Base-by-base conservation (phyloP, 2,113 vertebrate species). In the Emydura subglobosa region DNA sequence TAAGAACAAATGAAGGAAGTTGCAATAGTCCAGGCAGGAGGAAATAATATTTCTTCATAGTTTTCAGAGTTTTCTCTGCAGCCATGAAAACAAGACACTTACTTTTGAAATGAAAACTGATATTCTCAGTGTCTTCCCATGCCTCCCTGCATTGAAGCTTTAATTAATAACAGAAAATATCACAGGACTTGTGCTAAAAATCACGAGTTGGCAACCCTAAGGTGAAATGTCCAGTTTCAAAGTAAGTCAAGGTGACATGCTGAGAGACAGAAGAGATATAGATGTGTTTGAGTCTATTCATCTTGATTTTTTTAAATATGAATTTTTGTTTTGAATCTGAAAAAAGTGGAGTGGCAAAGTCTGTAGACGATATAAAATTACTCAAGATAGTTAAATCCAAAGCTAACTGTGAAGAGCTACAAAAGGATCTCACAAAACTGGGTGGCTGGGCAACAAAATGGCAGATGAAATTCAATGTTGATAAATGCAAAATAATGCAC, bases 271-370 rank as follows among this genome's bases (percentile, higher is more conserved):
- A 91, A 95, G 29, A 39, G 14, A 79, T 87, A 2, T 27, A 34
- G 10, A 79, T 87, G 2, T 27, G 0, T 10, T 93, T 85, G 83
- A 93, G 88, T 49, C 47, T 55, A 76, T 31, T 88, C 5, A 29
- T 51, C 0, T 0, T 19, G 88, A 90, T 31, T 65, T 34, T 21
- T 68, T 65, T 17, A 6, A 89, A 78, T 34, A 39, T 1, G 2
- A 8, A 54, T 10, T 76, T 87, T 9, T 24, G 85, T 82, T 91
- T 92, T 80, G 47, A 95, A 87, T 54, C 2, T 34, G 57, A 25
- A 55, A 55, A 25, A 55, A 55, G 22, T 55, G 54, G 21, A 21
- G 24, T 55, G 57, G 24, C 25, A 59, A 59, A 59, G 2, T 59
- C 24, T 59, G 9, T 25, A 59, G 10, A 29, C 4, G 22, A 25